phyloP scores from a whole-genome alignment of 30 jellyfish, hydroid and myxozoan species.

The Pelagia noctiluca region DNA sequence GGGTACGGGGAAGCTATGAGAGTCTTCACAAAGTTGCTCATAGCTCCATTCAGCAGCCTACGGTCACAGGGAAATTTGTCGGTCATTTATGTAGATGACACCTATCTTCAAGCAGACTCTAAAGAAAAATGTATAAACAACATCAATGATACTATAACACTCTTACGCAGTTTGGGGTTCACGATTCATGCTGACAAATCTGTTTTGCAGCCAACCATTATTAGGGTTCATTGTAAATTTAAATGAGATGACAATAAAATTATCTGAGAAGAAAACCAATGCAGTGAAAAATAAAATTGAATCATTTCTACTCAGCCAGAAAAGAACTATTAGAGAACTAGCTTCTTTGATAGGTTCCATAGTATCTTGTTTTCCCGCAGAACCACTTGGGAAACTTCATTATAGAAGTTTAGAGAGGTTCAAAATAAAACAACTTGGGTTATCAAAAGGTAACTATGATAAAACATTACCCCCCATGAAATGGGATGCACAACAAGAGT shows the following conservation, averaged over 20 bases:
- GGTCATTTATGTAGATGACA: constrained; percentile 10
- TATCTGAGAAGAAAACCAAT: neutral
- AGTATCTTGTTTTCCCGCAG: neutral
- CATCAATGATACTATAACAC: constrained; percentile 11
- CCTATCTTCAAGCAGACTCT: neutral
- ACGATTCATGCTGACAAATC: constrained; percentile 23
- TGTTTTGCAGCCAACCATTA: neutral
- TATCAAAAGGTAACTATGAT: neutral
- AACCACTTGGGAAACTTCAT: neutral
- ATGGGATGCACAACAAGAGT: neutral
- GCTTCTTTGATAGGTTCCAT: constrained; percentile 1
- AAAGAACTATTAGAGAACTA: neutral
- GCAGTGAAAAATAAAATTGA: neutral
- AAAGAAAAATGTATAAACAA: neutral
- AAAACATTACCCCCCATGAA: neutral
- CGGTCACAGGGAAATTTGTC: neutral
- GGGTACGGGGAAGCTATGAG: constrained; percentile 38
- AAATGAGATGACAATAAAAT: neutral
- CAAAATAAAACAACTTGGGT: neutral
- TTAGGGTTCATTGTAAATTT: constrained; percentile 17
- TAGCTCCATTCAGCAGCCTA: neutral
- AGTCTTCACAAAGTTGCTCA: constrained; percentile 19
- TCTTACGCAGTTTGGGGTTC: constrained; percentile 15
- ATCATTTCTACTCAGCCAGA: neutral
- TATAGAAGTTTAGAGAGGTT: neutral